Base-by-base conservation (phyloP, 2,888 invertebrate species). In the Erpobdella octoculata region DNA sequence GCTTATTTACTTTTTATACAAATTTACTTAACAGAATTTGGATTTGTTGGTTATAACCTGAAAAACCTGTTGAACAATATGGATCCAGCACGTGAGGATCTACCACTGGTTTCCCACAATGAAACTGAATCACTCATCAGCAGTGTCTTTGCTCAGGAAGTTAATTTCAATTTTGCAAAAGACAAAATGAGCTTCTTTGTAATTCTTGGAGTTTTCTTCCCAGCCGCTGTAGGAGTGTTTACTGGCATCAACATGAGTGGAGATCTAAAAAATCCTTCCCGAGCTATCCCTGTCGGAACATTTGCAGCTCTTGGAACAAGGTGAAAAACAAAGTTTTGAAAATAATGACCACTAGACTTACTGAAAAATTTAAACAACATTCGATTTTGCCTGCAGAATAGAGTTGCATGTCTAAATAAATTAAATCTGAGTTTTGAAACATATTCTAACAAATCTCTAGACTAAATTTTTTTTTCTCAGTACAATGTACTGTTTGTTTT, bases 231-330 rank as follows among this genome's bases (percentile, higher is more conserved):
- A 64, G 97, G 97, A 21, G 91, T 97, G 75, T 85, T 97, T 76
- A 93, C 96, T 6, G 97, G 97, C 38, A 95, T 97, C 78, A 97
- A 97, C 81, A 97, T 97, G 96, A 93, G 94, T 81, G 95, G 95
- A 18, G 96, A 97, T 83, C 87, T 97, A 72, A 88, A 89, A 77
- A 90, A 93, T 77, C 96, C 96, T 1, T 91, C 92, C 5, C 88
- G 88, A 58, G 92, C 93, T 83, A 96, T 96, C 80, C 95, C 96
- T 0, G 90, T 91, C 83, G 96, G 96, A 18, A 93, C 95, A 1
- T 84, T 97, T 70, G 91, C 93, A 48, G 94, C 96, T 62, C 89
- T 96, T 76, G 89, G 90, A 73, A 91, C 92, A 70, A 92, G 92
- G 92, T 92, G 85, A 84, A 59, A n/a, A 46, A 3, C 21, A 1